Evolutionary conservation across 2,797 vertebrate species (phyloP), one percentile per base, ranked within the genome.

Genomic region (Danio albolineatus): DNA sequence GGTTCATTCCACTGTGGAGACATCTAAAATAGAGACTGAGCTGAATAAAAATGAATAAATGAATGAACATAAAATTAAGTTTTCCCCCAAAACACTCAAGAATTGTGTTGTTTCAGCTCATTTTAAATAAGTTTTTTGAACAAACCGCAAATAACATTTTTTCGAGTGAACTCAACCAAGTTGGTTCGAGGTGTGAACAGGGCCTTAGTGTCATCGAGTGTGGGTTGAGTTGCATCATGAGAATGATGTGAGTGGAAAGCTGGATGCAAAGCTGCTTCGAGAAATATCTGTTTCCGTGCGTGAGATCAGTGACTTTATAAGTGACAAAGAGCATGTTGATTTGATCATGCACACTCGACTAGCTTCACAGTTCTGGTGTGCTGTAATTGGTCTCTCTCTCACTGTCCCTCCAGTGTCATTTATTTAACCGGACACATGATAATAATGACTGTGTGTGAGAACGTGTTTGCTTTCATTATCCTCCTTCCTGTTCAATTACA

Each of bases 401-500:
- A 76, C 36, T 36, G 14, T 49, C 43, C 62, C 38, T 19, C 2
- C 17, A 39, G 21, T 44, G 78, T 78, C 61, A 78, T 74, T 72
- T 41, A 74, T 72, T 72, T 59, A 66, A 54, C 61, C 1, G 69
- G 53, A 73, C 60, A 64, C 60, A 72, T 57, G 53, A 38, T 72
- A 72, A 73, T 49, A 41, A 76, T 64, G 59, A 57, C 69, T 75
- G 49, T 19, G 21, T n/a, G 66, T 61, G 67, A 57, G 60, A 60
- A 39, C 28, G 10, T 64, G 65, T 82, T 77, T 77, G 41, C 74
- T 78, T 73, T 56, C 59, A 57, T 77, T 65, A 76, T 79, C 78
- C 44, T 79, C 69, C 49, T 73, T 79, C 49, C 78, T 73, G 69
- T 79, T 73, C 78, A 79, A 65, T 79, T 73, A 79, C 21, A 0